Evolutionary conservation across 2,797 vertebrate genomes (phyloP), one percentile per base, ranked within the genome.

Genomic region (Dendrocincla fuliginosa): DNA sequence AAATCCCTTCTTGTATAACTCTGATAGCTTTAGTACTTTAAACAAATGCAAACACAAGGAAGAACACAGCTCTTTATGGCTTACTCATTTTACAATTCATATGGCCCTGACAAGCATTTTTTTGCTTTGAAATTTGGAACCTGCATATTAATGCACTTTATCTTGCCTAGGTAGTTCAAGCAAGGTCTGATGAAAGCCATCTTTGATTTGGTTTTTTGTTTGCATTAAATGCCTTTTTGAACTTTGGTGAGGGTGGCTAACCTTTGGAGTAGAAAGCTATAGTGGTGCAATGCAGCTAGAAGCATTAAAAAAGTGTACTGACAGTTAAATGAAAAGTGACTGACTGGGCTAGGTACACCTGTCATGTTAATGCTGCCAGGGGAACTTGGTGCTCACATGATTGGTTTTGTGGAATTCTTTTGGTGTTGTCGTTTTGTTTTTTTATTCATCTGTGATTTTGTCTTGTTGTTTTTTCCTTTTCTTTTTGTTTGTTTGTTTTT

Each of bases 201-300:
- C 57, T 87, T 96, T 63, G 59, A 68, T 39, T 67, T 71, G 19
- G 65, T 69, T 81, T 87, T 57, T 65, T 73, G 41, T 85, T 92
- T 89, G 91, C 75, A 67, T 91, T 70, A 93, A 80, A 69, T 37
- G 50, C 30, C 71, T 75, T 75, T 95, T 82, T 96, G 94, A 96
- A 95, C 96, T 81, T 9, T 78, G 83, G n/a, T 71, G 73, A 65
- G 67, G 59, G 84, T 71, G 60, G 63, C 69, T 61, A 76, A 95
- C 94, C 96, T 97, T 97, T 95, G 95, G 89, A 96, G 89, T 76
- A 93, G 79, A 85, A 80, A 82, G 33, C 53, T 74, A 3, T 78
- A 68, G 14, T 87, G 91, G 78, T 89, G 73, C 94, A 94, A 75
- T 70, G 90, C 87, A 95, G 82, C 68, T 89, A 79, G 90, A 86